phyloP scores from a whole-genome alignment of 2,797 vertebrate species.

The Pangasius mekongensis region DNA sequence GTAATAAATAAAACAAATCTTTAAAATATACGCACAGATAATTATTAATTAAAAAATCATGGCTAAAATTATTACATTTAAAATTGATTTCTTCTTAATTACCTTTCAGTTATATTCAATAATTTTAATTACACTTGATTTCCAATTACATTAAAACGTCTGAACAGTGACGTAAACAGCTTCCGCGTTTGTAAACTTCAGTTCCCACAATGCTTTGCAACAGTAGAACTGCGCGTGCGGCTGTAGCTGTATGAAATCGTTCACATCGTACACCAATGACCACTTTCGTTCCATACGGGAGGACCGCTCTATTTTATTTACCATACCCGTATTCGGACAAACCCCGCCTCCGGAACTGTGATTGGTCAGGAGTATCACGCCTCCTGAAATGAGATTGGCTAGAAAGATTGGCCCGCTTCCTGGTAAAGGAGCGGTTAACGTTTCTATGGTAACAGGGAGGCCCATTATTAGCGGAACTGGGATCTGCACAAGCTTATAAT shows the following conservation, averaged over 20 bases:
- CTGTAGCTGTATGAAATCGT: constrained; percentile 43
- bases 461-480: background rate
- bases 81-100: background rate
- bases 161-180: background rate
- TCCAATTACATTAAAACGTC: too few species aligned
- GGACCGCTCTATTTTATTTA: constrained; percentile 28
- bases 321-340: constrained; percentile 6
- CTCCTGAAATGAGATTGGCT: background rate
- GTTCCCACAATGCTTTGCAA: constrained; percentile 39
- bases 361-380: background rate
- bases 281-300: constrained; percentile 44
- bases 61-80: background rate
- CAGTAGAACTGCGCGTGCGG: constrained; percentile 9
- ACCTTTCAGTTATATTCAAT: background rate
- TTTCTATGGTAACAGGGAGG: background rate
- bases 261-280: constrained; percentile 60
- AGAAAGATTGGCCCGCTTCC: background rate
- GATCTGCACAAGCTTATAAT: background rate
- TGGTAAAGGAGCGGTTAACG: background rate
- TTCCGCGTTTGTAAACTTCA: constrained; percentile 29
- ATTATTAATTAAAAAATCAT: background rate
- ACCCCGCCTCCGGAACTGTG: background rate
- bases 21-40: background rate
- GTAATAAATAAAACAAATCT: background rate
- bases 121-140: background rate